Percentiles rank a stretch among this genome's conserved stretches.
phyloP scores from a whole-genome alignment of 2,113 vertebrate species.

The Nycticryphes semicollaris region DNA sequence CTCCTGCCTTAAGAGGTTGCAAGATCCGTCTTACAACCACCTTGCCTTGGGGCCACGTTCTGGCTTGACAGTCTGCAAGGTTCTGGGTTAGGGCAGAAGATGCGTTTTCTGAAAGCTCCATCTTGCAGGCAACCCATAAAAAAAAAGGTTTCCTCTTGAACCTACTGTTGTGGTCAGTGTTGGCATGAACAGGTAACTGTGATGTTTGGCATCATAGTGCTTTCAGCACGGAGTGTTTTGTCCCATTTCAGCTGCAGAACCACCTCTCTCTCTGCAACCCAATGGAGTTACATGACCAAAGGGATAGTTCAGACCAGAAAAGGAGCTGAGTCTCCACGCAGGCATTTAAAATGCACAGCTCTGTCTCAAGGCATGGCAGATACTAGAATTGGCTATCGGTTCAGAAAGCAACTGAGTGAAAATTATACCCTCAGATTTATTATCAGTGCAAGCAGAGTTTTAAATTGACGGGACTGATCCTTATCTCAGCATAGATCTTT shows the following conservation, averaged over 20 bases:
- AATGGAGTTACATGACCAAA: background rate
- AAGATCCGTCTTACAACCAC: background rate
- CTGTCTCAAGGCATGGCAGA: background rate
- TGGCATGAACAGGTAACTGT: background rate
- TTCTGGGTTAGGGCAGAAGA: background rate
- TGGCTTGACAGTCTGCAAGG: background rate
- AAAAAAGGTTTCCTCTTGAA: background rate
- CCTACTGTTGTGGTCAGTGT: background rate
- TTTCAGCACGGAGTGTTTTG: background rate
- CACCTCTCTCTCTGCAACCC: background rate
- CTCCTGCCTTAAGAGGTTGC: background rate
- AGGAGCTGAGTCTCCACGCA: background rate
- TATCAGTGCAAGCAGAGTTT: background rate
- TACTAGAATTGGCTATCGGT: background rate
- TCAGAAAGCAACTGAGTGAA: background rate
- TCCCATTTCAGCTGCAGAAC: background rate
- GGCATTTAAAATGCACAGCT: background rate
- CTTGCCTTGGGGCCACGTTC: background rate
- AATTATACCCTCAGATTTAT: background rate
- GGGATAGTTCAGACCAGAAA: background rate
- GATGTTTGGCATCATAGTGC: background rate
- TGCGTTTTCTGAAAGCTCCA: background rate
- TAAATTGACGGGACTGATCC: background rate
- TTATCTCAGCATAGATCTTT: background rate
- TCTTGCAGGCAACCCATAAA: background rate